phyloP scores from a whole-genome alignment of 2,888 invertebrate species.

The Plutella xylostella region DNA sequence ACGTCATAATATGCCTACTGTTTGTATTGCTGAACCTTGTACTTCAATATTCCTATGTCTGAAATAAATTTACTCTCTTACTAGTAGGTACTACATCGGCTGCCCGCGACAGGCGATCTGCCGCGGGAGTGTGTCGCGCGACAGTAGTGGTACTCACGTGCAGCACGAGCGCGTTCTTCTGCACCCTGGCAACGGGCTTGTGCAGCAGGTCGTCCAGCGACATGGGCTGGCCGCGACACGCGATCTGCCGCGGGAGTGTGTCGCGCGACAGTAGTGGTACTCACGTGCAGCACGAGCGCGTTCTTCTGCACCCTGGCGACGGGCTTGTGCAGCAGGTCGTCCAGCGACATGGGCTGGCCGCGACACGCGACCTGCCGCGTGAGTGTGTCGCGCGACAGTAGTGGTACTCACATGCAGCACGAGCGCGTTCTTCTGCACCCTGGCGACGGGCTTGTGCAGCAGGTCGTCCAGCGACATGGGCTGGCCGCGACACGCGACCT shows the following conservation, averaged over 20 bases:
- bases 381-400: too few relatives aligned
- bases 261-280: too few relatives aligned
- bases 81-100: too few relatives aligned
- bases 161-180: conserved; percentile 91
- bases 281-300: conserved; percentile 86
- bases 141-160: too few relatives aligned
- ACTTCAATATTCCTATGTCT: too few relatives aligned
- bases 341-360: conserved; percentile 83
- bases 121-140: too few relatives aligned
- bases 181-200: conserved; percentile 93
- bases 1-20: too few relatives aligned
- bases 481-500: conserved; percentile 80
- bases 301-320: conserved; percentile 95
- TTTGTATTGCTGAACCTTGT: too few relatives aligned
- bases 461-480: conserved; percentile 86
- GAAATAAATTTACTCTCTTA: too few relatives aligned
- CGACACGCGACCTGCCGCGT: conserved; percentile 79
- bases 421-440: conserved; percentile 93
- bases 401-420: conserved; percentile 86
- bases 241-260: too few relatives aligned
- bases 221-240: conserved; percentile 80
- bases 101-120: too few relatives aligned
- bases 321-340: conserved; percentile 91
- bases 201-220: conserved; percentile 88
- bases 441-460: conserved; percentile 91